These are phyloP conservation scores for Zaprionus camerounensis DNA, from an alignment of 1,140 invertebrate species.

Conservation along the genomic window DNA sequence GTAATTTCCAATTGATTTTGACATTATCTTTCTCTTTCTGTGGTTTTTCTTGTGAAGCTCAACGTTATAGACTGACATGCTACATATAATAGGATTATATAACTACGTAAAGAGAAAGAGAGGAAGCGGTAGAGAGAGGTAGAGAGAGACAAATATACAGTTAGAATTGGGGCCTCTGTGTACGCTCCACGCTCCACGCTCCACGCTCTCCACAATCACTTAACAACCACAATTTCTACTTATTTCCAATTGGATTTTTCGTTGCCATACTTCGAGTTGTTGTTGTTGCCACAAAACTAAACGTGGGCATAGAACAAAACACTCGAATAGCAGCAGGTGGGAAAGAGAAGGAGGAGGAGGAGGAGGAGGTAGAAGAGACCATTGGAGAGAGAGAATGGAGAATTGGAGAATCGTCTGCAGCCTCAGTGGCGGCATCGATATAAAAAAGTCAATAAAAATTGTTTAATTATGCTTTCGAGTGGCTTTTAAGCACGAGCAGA, in stretches of 20 bases:
- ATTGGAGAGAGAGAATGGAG: conserved; percentile 1
- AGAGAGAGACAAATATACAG: conserved; percentile 18
- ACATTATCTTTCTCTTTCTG: conserved; percentile 6
- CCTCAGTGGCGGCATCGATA: conserved; percentile 66
- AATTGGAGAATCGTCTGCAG: conserved; percentile 27
- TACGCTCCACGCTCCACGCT: conserved; percentile 23
- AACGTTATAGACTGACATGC: background rate
- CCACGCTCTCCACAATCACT: conserved; percentile 37
- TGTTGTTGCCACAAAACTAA: conserved; percentile 41
- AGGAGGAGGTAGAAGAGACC: conserved; percentile 2
- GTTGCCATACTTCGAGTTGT: background rate
- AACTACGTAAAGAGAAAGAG: background rate
- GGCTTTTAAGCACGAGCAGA: conserved; percentile 69
- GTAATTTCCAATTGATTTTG: conserved; percentile 3
- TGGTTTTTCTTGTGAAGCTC: background rate
- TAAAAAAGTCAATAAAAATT: conserved; percentile 78
- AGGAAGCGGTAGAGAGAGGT: background rate
- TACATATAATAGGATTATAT: conserved; percentile 2
- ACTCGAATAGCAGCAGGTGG: conserved; percentile 4
- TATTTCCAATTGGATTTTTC: conserved; percentile 49
- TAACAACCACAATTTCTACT: conserved; percentile 56
- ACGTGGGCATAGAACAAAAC: conserved; percentile 50
- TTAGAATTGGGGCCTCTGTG: conserved; percentile 37
- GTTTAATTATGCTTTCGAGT: conserved; percentile 79
- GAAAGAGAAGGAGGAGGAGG: background rate